Percentiles rank a stretch among this genome's conserved stretches.
phyloP scores from a whole-genome alignment of 2,797 vertebrate genomes.

The Pterois miles region DNA sequence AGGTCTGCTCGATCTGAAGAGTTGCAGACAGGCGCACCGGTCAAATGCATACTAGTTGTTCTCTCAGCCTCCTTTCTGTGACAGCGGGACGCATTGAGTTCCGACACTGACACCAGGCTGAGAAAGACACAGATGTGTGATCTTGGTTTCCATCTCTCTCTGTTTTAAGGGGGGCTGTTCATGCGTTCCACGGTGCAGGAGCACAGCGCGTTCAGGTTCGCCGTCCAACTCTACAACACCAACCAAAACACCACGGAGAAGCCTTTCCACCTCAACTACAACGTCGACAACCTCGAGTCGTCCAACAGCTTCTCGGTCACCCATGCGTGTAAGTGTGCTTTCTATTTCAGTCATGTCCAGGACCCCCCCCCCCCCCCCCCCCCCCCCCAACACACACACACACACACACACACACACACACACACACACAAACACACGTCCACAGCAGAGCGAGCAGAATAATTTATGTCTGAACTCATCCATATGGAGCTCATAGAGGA shows the following conservation, averaged over 20 bases:
- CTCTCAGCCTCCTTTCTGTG: background rate
- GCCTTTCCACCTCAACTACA: conserved; percentile 99
- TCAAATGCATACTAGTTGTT: conserved; percentile 19
- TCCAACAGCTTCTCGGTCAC: conserved; percentile 99
- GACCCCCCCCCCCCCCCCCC: background rate
- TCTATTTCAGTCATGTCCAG: conserved; percentile 56
- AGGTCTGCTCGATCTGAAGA: conserved; percentile 33
- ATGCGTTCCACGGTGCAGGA: conserved; percentile 99
- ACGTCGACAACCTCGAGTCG: conserved; percentile 99
- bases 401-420: background rate
- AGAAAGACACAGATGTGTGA: conserved; percentile 20
- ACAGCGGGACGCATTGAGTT: background rate
- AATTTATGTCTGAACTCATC: conserved; percentile 53
- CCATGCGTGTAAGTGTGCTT: conserved; percentile 96
- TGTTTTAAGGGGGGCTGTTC: conserved; percentile 95
- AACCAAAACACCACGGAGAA: conserved; percentile 99
- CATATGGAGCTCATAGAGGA: conserved; percentile 29
- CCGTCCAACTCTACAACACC: conserved; percentile 99
- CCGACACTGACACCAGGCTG: background rate
- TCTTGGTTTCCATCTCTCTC: conserved; percentile 57
- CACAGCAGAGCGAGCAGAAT: conserved; percentile 50
- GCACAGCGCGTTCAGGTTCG: conserved; percentile 99
- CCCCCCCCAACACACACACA: background rate
- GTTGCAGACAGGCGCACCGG: conserved; percentile 50
- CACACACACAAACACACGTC: conserved; percentile 9